Evolutionary conservation across 2,797 vertebrate genomes (phyloP).

Genomic region (Ammospiza maritima): DNA sequence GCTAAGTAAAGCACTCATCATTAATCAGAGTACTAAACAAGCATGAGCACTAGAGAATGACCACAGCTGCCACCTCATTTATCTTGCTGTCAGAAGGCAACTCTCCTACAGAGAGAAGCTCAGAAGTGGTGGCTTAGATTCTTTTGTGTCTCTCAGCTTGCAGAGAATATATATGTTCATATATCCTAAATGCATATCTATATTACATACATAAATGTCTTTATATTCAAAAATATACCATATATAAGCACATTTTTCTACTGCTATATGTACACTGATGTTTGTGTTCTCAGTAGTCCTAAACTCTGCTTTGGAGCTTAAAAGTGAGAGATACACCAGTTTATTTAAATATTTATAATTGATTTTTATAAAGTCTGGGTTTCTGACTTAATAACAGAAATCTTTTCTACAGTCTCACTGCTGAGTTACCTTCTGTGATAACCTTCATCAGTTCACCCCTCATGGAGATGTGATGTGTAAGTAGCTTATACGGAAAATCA

Average conservation of each 20-base stretch:
- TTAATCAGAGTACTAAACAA: constrained; percentile 62
- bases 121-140: not conserved
- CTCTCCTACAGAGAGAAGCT: constrained; percentile 47
- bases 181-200: not conserved
- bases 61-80: constrained; percentile 65
- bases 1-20: constrained; percentile 50
- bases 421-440: not conserved
- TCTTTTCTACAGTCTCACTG: not conserved
- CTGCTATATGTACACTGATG: not conserved
- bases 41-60: constrained; percentile 47
- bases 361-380: not conserved
- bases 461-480: not conserved
- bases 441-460: not conserved
- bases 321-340: not conserved
- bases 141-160: constrained; percentile 54
- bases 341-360: not conserved
- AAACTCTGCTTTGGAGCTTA: not conserved
- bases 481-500: not conserved
- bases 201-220: not conserved
- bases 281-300: not conserved
- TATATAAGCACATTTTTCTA: not conserved
- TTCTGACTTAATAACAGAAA: not conserved
- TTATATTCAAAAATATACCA: not conserved
- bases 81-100: constrained; percentile 63
- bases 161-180: not conserved